Base-by-base conservation (phyloP, 2,113 vertebrate species). In the Atlantisia rogersi region DNA sequence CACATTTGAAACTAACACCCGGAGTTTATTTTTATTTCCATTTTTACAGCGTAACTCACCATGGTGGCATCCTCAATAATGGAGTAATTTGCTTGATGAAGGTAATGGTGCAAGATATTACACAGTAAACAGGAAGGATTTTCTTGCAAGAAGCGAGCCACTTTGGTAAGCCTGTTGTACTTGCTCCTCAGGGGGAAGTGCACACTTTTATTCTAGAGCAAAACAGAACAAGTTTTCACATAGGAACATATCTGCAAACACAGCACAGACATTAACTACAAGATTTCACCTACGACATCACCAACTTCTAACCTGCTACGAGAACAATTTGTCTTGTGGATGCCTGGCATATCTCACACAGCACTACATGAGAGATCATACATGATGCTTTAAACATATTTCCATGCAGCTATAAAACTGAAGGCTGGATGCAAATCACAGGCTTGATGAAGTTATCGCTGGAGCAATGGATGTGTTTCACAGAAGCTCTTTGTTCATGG, bases 51-150 rank as follows among this genome's bases (percentile, higher is more conserved):
- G 24, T 50, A 76, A 97, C 98, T 98, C 74, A 99, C 99, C 99
- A 99, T 99, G 75, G 99, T 99, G 18, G 99, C 99, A 59, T 99
- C 99, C 82, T 99, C 99, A 58, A 99, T 99, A 90, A 99, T 60
- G 16, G 99, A 98, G 95, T 99, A 99, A 93, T 99, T 99, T 3
- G 99, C 99, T 96, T 99, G 99, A 86, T 99, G 99, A 74, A 99
- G 98, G 85, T 99, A 99, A 92, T 99, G 99, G 92, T 99, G 99
- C 37, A 99, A 97, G 95, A 99, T 99, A 88, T 99, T 99, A 85
- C 99, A 99, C 3, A 99, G 98, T 77, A 99, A 98, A 97, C 99
- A 99, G 14, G 99, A 99, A 63, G 99, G 99, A 80, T 99, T 99
- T 98, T 99, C 99, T 86, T 99, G 99, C 80, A 99, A 98, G 96